Conservation (phyloP, 2,888 invertebrate genomes). For the Drosophila stalkeri region DNA sequence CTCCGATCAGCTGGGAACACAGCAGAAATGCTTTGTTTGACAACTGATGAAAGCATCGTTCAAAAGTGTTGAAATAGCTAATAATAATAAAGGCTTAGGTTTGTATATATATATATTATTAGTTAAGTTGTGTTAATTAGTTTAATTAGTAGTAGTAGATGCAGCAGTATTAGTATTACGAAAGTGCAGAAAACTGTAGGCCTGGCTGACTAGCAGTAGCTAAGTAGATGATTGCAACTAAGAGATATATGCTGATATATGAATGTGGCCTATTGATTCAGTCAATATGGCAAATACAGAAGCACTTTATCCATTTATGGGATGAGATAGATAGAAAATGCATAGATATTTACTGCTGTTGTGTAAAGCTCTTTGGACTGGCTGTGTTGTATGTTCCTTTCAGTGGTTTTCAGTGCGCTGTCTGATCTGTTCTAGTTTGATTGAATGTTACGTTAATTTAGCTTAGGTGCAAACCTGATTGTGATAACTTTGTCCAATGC, state of each 20-base stretch:
- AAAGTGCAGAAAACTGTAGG: conserved; percentile 58
- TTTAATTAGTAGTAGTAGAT: conserved; percentile 8
- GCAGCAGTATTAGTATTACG: conserved; percentile 32
- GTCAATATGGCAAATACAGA: neutral
- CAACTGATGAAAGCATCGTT: conserved; percentile 42
- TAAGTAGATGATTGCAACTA: conserved; percentile 16
- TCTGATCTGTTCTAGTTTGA: conserved; percentile 51
- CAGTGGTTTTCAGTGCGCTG: conserved; percentile 31
- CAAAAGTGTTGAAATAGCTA: neutral
- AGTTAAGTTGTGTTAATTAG: conserved; percentile 35
- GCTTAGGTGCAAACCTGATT: conserved; percentile 84
- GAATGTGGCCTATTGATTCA: neutral
- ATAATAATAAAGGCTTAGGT: conserved; percentile 16
- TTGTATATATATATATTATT: conserved; percentile 11
- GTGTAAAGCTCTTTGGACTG: neutral
- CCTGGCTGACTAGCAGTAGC: conserved; percentile 22
- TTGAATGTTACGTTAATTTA: conserved; percentile 65
- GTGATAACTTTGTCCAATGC: conserved; percentile 85
- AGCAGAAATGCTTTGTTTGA: conserved; percentile 16
- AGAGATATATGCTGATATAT: conserved; percentile 4
- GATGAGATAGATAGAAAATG: neutral
- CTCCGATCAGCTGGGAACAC: conserved; percentile 40
- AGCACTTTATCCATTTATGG: neutral
- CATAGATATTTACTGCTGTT: neutral
- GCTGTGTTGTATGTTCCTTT: conserved; percentile 7